Evolutionary conservation across 64 coral and sea anemone genomes (phyloP).

Genomic region (Actinia tenebrosa): DNA sequence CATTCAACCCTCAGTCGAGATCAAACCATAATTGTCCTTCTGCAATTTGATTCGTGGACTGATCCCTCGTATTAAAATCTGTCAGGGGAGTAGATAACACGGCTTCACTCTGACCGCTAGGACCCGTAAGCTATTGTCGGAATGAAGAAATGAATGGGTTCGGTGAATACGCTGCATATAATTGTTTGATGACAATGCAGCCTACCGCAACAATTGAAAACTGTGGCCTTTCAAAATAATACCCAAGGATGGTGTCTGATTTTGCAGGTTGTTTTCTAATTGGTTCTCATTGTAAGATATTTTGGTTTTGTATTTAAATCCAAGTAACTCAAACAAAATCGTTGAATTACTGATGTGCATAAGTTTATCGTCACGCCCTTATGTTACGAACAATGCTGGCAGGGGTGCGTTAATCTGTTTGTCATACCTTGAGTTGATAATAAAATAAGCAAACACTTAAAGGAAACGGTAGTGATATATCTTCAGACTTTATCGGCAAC

Average conservation of each 20-base stretch:
- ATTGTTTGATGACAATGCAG: neutral
- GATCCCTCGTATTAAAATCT: neutral
- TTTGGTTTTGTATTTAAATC: neutral
- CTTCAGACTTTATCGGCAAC: too few relatives aligned
- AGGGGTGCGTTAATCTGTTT: neutral
- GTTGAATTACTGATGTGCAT: neutral
- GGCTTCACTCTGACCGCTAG: neutral
- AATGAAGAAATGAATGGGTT: neutral
- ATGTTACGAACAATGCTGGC: neutral
- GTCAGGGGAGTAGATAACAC: neutral
- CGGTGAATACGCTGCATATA: neutral
- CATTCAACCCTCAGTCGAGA: neutral
- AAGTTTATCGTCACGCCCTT: neutral
- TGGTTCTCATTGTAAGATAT: neutral
- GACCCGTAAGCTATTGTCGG: neutral
- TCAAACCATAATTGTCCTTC: constrained; percentile 1
- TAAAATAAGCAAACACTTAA: neutral
- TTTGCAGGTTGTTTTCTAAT: neutral
- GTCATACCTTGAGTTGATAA: neutral
- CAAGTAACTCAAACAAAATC: neutral
- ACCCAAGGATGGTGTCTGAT: neutral
- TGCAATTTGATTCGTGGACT: neutral
- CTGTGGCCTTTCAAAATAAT: neutral
- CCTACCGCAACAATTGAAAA: neutral
- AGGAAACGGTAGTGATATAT: neutral